Percentiles rank a stretch among this genome's conserved stretches.
phyloP scores from a whole-genome alignment of 2,797 vertebrate genomes.

The Cuniculus paca region DNA sequence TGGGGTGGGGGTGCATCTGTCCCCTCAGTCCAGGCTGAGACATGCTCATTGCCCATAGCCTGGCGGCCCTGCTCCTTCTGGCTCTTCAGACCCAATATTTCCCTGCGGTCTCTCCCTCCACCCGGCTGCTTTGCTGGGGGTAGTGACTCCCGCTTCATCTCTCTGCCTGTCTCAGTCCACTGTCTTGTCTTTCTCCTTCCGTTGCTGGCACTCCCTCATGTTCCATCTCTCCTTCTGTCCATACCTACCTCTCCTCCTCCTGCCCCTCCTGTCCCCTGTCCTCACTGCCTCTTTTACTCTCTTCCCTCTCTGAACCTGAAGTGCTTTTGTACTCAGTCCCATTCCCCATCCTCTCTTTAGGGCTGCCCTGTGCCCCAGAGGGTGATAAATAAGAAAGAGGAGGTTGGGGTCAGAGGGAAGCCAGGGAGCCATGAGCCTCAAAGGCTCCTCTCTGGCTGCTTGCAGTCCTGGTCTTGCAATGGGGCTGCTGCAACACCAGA shows the following conservation, averaged over 20 bases:
- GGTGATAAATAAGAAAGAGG: background rate
- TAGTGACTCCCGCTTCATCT: accelerated
- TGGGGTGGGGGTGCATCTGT: background rate
- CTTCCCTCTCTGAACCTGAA: background rate
- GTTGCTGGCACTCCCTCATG: background rate
- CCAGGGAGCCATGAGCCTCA: background rate
- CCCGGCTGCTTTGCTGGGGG: background rate
- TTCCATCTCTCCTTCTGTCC: background rate
- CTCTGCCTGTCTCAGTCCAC: background rate
- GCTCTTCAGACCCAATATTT: background rate
- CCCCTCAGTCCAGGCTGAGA: background rate
- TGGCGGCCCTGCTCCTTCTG: background rate
- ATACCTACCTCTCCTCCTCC: background rate
- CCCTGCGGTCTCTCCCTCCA: background rate
- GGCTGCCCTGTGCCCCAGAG: background rate
- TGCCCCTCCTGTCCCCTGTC: too few relatives aligned
- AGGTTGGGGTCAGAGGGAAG: background rate
- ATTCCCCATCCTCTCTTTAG: background rate
- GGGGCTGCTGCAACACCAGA: background rate
- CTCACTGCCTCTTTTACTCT: background rate
- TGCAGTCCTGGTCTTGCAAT: background rate
- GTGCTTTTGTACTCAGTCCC: background rate
- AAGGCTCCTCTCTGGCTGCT: background rate
- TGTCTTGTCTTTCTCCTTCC: background rate
- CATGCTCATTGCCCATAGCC: accelerated